A percentile compares a stretch with the other conserved stretches of the same genome.
Conservation (phyloP, 2,113 vertebrate species). For the Cyprinodon variegatus region DNA sequence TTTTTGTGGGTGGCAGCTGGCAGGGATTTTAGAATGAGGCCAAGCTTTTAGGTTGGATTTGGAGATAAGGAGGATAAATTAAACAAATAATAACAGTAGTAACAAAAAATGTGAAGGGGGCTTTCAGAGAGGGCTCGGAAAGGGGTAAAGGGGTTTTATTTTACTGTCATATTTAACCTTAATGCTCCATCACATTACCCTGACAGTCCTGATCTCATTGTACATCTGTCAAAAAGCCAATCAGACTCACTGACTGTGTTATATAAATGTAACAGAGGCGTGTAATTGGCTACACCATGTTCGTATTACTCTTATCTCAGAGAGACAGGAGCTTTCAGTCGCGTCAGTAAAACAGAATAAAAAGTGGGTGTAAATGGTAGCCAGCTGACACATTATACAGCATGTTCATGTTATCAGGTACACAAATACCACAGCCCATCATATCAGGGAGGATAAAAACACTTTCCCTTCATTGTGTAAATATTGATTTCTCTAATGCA, state of each 20-base stretch:
- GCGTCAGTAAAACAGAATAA: background rate
- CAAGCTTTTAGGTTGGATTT: slow-evolving; percentile 24
- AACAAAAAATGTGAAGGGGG: slow-evolving; percentile 35
- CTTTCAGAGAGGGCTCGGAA: slow-evolving; percentile 19
- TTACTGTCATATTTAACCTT: slow-evolving; percentile 61
- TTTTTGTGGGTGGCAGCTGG: slow-evolving; percentile 47
- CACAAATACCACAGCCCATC: background rate
- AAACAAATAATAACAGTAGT: slow-evolving; percentile 35
- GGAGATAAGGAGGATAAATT: slow-evolving; percentile 10
- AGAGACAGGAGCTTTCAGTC: slow-evolving; percentile 1
- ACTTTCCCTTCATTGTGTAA: background rate
- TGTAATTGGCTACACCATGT: slow-evolving; percentile 16
- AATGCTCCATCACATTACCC: slow-evolving; percentile 62
- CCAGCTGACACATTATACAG: background rate
- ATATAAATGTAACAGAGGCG: slow-evolving; percentile 24
- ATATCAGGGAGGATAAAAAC: background rate
- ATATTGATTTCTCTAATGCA: background rate
- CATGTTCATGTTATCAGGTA: background rate
- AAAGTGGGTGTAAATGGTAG: background rate
- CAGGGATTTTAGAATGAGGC: slow-evolving; percentile 40
- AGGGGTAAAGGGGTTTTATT: slow-evolving; percentile 30
- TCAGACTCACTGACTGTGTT: slow-evolving; percentile 30
- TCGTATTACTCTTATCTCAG: slow-evolving; percentile 5
- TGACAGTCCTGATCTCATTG: slow-evolving; percentile 45
- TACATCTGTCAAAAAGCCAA: slow-evolving; percentile 41